Evolutionary conservation across 2,113 vertebrate genomes (phyloP).

Genomic region (Anoplopoma fimbria): DNA sequence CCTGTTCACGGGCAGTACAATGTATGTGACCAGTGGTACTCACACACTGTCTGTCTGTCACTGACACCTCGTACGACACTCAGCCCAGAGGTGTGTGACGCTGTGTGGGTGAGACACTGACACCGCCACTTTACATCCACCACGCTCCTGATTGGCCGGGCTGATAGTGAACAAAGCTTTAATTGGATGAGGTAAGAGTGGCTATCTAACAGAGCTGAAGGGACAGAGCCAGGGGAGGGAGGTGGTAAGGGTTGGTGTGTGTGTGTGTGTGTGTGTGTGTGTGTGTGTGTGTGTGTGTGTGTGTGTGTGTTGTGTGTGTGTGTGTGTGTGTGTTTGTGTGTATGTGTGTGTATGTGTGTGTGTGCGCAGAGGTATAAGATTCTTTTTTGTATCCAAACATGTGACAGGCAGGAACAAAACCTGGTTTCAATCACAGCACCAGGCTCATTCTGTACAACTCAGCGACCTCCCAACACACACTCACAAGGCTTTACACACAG

Average conservation of each 20-base stretch:
- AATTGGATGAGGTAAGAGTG: conserved; percentile 63
- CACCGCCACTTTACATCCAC: conserved; percentile 81
- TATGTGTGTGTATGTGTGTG: conserved; percentile 24
- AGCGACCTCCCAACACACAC: conserved; percentile 52
- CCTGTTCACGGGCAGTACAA: background rate
- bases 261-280: conserved; percentile 24
- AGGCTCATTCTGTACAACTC: conserved; percentile 72
- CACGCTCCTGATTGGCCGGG: conserved; percentile 79
- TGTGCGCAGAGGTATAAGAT: conserved; percentile 60
- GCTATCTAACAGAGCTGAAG: conserved; percentile 61
- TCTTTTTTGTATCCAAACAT: conserved; percentile 79
- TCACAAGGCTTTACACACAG: conserved; percentile 51
- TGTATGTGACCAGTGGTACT: conserved; percentile 8
- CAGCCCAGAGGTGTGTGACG: conserved; percentile 80
- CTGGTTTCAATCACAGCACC: conserved; percentile 89
- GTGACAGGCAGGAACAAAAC: conserved; percentile 80
- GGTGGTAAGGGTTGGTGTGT: conserved; percentile 21
- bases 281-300: conserved; percentile 23
- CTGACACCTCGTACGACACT: conserved; percentile 68
- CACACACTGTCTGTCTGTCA: conserved; percentile 56
- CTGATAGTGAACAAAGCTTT: conserved; percentile 64
- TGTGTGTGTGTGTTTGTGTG: conserved; percentile 29
- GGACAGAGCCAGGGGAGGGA: conserved; percentile 41
- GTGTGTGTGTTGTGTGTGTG: conserved; percentile 16
- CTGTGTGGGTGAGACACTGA: conserved; percentile 69